Conservation (phyloP, 2,888 invertebrate genomes). For the Phyllotreta striolata region DNA sequence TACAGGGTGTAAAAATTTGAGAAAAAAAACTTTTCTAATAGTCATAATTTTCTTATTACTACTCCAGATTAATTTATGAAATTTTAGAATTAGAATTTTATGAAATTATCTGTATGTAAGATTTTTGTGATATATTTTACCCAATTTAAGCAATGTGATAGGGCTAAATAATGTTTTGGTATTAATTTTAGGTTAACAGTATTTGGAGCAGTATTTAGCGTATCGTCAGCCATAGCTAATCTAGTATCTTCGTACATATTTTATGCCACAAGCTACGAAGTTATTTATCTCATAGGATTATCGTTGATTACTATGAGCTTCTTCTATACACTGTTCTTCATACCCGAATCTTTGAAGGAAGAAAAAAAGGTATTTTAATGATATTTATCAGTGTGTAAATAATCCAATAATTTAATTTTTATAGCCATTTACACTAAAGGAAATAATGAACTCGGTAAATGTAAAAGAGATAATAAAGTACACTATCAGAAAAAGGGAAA, state of each 20-base stretch:
- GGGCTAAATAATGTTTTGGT: too few species aligned
- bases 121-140: too few species aligned
- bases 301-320: slow-evolving; percentile 7
- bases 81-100: too few species aligned
- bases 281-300: slow-evolving; percentile 30
- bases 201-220: slow-evolving; percentile 35
- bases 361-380: slow-evolving; percentile 10
- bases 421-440: slow-evolving; percentile 15
- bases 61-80: too few species aligned
- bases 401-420: neutral
- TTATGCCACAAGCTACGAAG: slow-evolving; percentile 40
- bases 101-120: too few species aligned
- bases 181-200: slow-evolving; percentile 39
- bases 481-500: slow-evolving; percentile 66
- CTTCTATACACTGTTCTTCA: slow-evolving; percentile 35
- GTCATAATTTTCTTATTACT: too few species aligned
- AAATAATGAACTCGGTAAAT: slow-evolving; percentile 40
- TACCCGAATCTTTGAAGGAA: slow-evolving; percentile 38
- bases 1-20: too few species aligned
- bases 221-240: slow-evolving; percentile 36
- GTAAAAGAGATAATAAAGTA: slow-evolving; percentile 62
- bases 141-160: too few species aligned
- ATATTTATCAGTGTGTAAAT: too few species aligned
- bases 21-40: too few species aligned
- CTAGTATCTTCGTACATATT: slow-evolving; percentile 38